phyloP scores from a whole-genome alignment of 2,888 invertebrate species.

The Conus canariensis region DNA sequence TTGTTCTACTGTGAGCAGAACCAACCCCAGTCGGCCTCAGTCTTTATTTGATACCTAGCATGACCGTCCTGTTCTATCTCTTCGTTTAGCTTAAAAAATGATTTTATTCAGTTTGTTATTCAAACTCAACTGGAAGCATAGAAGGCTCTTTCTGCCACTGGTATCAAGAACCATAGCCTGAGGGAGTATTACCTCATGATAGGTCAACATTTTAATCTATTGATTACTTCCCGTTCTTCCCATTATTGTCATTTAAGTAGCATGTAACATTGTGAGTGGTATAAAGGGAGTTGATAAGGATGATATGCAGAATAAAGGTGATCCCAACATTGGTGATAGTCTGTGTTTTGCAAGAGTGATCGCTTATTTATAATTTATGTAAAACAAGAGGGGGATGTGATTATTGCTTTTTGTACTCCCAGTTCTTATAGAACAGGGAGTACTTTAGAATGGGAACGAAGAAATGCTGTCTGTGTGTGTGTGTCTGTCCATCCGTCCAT shows the following conservation, averaged over 20 bases:
- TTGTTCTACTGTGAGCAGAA: neutral
- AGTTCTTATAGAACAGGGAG: too few species aligned
- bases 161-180: neutral
- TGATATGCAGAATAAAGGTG: constrained; percentile 44
- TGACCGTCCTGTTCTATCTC: too few species aligned
- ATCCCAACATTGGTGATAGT: constrained; percentile 16
- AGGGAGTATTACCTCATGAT: neutral
- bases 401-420: too few species aligned
- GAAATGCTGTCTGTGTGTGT: too few species aligned
- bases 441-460: too few species aligned
- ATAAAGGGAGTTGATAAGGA: constrained; percentile 30
- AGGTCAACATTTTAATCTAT: neutral
- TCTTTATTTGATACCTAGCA: neutral
- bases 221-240: neutral
- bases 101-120: neutral
- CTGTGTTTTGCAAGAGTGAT: neutral
- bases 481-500: too few species aligned
- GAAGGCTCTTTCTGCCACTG: neutral
- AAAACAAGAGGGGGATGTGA: too few species aligned
- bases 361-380: too few species aligned
- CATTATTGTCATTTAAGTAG: constrained; percentile 15
- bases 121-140: neutral
- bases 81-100: too few species aligned
- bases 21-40: neutral
- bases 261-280: constrained; percentile 34